Percentiles rank a stretch among this genome's conserved stretches.
These are phyloP conservation scores for Coboldia fuscipes DNA, from an alignment of 1,140 invertebrate species.

Conservation along the genomic window DNA sequence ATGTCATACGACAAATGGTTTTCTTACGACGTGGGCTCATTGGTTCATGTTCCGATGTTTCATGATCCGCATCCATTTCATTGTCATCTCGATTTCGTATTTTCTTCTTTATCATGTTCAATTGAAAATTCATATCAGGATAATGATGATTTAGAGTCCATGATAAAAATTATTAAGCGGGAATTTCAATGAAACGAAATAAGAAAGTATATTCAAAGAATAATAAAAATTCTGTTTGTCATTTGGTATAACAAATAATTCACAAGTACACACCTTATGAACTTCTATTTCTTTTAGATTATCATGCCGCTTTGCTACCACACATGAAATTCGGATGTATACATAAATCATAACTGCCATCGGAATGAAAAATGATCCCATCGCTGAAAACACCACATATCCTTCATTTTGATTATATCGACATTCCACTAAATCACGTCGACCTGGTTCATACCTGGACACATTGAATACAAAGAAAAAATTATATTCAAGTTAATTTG, in stretches of 20 bases:
- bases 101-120: not conserved
- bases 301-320: slow-evolving; percentile 37
- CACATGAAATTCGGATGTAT: slow-evolving; percentile 63
- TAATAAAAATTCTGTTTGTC: not conserved
- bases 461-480: slow-evolving; percentile 1
- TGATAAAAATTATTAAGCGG: slow-evolving; percentile 6
- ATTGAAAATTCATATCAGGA: slow-evolving; percentile 7
- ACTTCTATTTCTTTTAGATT: slow-evolving; percentile 24
- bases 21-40: slow-evolving; percentile 11
- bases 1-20: slow-evolving; percentile 6
- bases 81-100: not conserved
- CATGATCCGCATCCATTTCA: slow-evolving; percentile 11
- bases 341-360: slow-evolving; percentile 71
- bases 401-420: slow-evolving; percentile 53
- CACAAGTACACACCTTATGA: slow-evolving; percentile 13
- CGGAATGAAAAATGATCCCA: slow-evolving; percentile 65
- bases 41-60: slow-evolving; percentile 16
- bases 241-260: not conserved
- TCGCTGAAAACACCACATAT: slow-evolving; percentile 69
- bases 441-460: slow-evolving; percentile 35
- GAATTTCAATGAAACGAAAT: not conserved
- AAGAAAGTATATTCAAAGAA: not conserved
- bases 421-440: slow-evolving; percentile 29
- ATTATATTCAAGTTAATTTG: not conserved
- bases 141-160: slow-evolving; percentile 9